Evolutionary conservation across 2,113 vertebrate species (phyloP), one percentile per base, ranked within the genome.

Genomic region (Rostratula benghalensis): DNA sequence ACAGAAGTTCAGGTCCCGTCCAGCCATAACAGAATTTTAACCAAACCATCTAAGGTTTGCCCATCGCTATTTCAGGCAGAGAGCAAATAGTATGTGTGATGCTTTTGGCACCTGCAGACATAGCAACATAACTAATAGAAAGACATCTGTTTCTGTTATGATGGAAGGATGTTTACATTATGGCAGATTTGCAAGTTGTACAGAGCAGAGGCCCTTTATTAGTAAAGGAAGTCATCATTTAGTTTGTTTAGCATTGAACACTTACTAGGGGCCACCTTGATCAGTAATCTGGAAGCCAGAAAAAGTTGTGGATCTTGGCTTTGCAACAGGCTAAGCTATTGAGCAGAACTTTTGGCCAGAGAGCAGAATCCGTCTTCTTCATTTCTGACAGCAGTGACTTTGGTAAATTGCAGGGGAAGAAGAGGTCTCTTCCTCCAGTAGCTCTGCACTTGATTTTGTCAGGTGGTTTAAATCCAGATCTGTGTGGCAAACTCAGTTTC

Each of bases 121-220:
- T 83, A 95, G 64, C 83, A 96, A 93, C 83, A n/a, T 68, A 89
- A 86, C 56, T 81, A 90, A 87, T 57, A 94, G 92, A 92, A 83
- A 88, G 92, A 88, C 90, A 95, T 92, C 93, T 96, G 93, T 95
- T 94, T 96, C 95, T 97, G 67, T 96, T 96, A 91, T 91, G 95
- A 94, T 80, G 54, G 90, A 96, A 92, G 48, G 83, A 94, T 97
- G 92, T 96, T 96, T 96, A 94, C 83, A 86, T 94, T 93, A 89
- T 21, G 88, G 90, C 88, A 92, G 79, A 93, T 94, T 89, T 92
- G 71, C 83, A 84, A 94, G 80, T 84, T 93, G 79, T 89, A 43
- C 60, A 75, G 83, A 93, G 95, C 80, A 90, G 85, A 90, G 83
- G 48, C 64, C 68, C 73, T 71, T 53, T 51, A 53, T 60, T 92